Evolutionary conservation across 2,797 vertebrate species (phyloP).

Genomic region (Falco peregrinus): DNA sequence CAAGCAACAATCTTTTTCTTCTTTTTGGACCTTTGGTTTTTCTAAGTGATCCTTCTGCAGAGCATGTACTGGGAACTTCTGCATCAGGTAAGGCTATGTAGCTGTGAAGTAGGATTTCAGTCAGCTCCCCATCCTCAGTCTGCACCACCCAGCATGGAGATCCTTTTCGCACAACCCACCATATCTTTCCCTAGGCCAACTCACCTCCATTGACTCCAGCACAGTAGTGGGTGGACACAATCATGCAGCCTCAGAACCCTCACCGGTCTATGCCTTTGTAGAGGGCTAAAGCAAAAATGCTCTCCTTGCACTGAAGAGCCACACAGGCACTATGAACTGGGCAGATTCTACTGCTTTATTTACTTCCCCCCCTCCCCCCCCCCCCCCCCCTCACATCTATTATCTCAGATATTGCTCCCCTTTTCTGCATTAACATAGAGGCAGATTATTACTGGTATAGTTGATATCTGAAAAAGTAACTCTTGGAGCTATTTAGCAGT

Average conservation of each 20-base stretch:
- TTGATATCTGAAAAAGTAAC: background rate
- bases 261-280: background rate
- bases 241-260: background rate
- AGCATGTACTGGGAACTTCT: background rate
- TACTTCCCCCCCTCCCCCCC: no score
- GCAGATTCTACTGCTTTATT: no score
- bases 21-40: background rate
- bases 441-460: background rate
- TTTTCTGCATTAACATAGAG: background rate
- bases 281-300: fast-evolving
- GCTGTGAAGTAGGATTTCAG: background rate
- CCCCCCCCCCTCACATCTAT: background rate
- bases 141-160: background rate
- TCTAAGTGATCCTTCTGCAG: background rate
- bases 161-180: background rate
- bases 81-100: background rate
- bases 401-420: background rate
- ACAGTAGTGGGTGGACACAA: background rate
- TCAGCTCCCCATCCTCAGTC: background rate
- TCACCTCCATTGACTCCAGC: background rate
- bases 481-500: background rate
- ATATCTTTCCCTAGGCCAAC: fast-evolving
- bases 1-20: background rate
- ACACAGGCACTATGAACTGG: background rate
- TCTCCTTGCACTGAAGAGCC: background rate